Evolutionary conservation across 2,888 invertebrate species (phyloP).

Genomic region (Pyrgus malvae): DNA sequence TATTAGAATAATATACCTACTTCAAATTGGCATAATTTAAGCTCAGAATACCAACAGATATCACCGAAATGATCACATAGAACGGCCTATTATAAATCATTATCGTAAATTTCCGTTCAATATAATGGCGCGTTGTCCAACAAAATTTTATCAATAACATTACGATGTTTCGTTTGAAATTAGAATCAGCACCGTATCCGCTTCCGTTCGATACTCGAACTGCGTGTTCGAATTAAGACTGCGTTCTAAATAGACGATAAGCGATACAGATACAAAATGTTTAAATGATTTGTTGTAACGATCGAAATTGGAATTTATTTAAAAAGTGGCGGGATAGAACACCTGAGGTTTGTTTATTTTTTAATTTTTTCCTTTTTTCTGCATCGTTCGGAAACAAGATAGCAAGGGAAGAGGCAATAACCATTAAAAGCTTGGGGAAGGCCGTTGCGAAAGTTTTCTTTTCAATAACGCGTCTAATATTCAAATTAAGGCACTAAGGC

Average conservation of each 20-base stretch:
- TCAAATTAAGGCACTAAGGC: conserved; percentile 78
- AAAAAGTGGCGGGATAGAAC: conserved; percentile 35
- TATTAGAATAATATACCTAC: no score
- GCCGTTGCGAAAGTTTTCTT: conserved; percentile 75
- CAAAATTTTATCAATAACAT: conserved; percentile 78
- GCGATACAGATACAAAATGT: conserved; percentile 40
- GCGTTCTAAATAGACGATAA: conserved; percentile 64
- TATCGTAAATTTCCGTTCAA: conserved; percentile 78
- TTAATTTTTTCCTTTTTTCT: conserved; percentile 29
- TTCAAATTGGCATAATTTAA: neutral
- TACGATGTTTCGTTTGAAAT: conserved; percentile 78
- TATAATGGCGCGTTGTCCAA: conserved; percentile 65
- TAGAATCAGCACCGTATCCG: conserved; percentile 80
- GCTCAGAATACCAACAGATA: conserved; percentile 41
- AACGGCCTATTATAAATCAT: conserved; percentile 62
- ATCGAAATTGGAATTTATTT: conserved; percentile 33
- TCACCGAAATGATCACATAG: conserved; percentile 40
- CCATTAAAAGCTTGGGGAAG: conserved; percentile 75
- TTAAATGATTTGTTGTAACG: conserved; percentile 28
- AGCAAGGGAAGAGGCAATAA: conserved; percentile 68
- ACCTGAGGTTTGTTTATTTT: conserved; percentile 51
- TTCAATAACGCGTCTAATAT: conserved; percentile 82
- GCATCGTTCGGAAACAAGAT: conserved; percentile 48
- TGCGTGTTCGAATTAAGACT: conserved; percentile 70
- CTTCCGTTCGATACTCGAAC: conserved; percentile 79